Percentiles rank a stretch among this genome's conserved stretches.
Conservation (phyloP, 2,888 invertebrate species). For the Candidula unifasciata region DNA sequence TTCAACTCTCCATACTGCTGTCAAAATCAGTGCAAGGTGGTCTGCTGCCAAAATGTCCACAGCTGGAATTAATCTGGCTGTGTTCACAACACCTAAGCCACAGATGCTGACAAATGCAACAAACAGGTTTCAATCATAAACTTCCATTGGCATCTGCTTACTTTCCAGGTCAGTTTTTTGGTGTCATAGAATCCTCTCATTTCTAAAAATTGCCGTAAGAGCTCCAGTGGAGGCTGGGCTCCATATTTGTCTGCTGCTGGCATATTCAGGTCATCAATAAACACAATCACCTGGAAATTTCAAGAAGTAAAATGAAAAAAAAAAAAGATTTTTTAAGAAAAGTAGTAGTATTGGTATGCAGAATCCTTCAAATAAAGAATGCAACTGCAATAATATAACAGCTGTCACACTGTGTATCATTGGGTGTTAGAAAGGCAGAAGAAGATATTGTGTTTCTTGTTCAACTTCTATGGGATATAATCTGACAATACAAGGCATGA, state of each 20-base stretch:
- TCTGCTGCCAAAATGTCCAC: too few relatives aligned
- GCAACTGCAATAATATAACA: too few relatives aligned
- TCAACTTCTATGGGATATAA: too few relatives aligned
- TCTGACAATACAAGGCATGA: too few relatives aligned
- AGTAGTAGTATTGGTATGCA: too few relatives aligned
- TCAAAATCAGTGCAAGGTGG: too few relatives aligned
- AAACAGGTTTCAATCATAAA: background rate
- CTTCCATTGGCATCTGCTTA: slow-evolving; percentile 49
- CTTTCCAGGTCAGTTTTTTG: slow-evolving; percentile 76
- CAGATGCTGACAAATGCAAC: background rate
- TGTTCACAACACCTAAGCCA: background rate
- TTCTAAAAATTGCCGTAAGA: slow-evolving; percentile 77
- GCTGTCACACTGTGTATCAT: too few relatives aligned
- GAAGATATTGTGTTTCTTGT: too few relatives aligned
- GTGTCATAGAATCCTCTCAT: slow-evolving; percentile 76
- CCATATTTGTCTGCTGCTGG: slow-evolving; percentile 77
- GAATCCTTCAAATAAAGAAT: too few relatives aligned
- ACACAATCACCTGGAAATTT: slow-evolving; percentile 70
- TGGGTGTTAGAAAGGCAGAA: too few relatives aligned
- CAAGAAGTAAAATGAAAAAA: background rate
- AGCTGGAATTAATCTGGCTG: background rate
- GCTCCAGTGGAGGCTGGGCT: slow-evolving; percentile 77
- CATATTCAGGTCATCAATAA: slow-evolving; percentile 78
- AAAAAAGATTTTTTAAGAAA: too few relatives aligned
- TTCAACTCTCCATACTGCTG: too few relatives aligned